phyloP scores from a whole-genome alignment of 1,140 invertebrate genomes.

The Microvelia longipes region DNA sequence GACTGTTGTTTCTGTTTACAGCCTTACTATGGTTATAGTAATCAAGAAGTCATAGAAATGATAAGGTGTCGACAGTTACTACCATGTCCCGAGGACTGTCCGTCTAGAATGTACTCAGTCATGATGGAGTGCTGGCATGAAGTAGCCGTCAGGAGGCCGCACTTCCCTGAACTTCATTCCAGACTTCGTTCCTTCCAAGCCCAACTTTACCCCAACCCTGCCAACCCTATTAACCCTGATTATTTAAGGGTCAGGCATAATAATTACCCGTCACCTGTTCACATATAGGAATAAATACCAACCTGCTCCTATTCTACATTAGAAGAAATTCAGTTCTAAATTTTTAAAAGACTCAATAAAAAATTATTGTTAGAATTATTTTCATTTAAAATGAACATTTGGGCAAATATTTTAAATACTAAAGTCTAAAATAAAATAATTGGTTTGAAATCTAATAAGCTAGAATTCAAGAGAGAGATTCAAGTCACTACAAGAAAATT shows the following conservation, averaged over 20 bases:
- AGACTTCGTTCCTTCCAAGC: conserved; percentile 16
- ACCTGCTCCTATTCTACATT: not conserved
- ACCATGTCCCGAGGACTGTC: conserved; percentile 81
- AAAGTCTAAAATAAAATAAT: too few relatives aligned
- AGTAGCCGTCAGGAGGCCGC: conserved; percentile 70
- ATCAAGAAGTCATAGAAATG: conserved; percentile 95
- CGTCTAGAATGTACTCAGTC: conserved; percentile 71
- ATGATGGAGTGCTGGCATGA: conserved; percentile 99
- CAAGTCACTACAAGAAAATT: too few relatives aligned
- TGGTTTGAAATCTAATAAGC: too few relatives aligned
- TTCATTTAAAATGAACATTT: too few relatives aligned
- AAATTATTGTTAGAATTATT: too few relatives aligned
- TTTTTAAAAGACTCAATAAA: too few relatives aligned
- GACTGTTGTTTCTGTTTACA: too few relatives aligned
- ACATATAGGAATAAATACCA: not conserved
- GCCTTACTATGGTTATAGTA: conserved; percentile 86
- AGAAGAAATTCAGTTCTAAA: too few relatives aligned
- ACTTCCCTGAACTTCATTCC: conserved; percentile 61
- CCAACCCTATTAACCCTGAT: not conserved
- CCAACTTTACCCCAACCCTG: not conserved
- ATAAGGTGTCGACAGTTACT: conserved; percentile 85
- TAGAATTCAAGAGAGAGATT: too few relatives aligned
- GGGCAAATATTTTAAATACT: too few relatives aligned
- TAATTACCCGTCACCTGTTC: not conserved
- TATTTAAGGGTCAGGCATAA: not conserved